Evolutionary conservation across 2,888 invertebrate species (phyloP), one percentile per base, ranked within the genome.

Genomic region (Drosophila rellima): DNA sequence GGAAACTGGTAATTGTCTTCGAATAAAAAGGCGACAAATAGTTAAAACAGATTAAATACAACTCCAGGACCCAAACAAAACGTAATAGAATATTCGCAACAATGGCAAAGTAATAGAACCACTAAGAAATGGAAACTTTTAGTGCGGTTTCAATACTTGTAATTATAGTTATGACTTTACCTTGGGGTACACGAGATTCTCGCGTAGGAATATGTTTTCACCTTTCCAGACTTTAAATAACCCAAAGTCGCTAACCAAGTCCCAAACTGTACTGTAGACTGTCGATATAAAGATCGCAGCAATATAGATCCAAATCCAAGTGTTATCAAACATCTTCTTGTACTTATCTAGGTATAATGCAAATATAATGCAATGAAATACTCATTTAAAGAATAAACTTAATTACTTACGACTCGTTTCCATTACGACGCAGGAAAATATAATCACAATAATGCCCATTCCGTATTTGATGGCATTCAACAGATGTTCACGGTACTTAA

Each of bases 181-280:
- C 92, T 96, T 95, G 8, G 97, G 96, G 91, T 98, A 98, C 2
- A 98, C 97, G 57, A 98, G 96, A 93, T 98, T 97, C 90, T 98
- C 98, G 13, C 98, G 93, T 0, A 98, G 93, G 91, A 98, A 96
- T 91, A 94, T 95, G 93, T 98, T 96, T 93, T 98, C 97, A 0
- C 97, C 96, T 0, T 97, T 96, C 78, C 96, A 96, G 48, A 95
- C 94, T 88, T 97, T 97, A 87, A 99, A 95, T 57, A 99, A 93
- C 0, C 98, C 98, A 98, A 99, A 99, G 93, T 99, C 99, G 96
- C 98, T 96, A 92, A 96, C 96, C 31, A 99, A 95, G 93, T 99
- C 99, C 99, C 99, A 99, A 5, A 96, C 95, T 91, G 97, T 96
- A 0, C 98, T 97, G 92, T 99, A 99, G 56, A 96, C 94, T 0